Evolutionary conservation across 2,113 vertebrate genomes (phyloP), one percentile per base, ranked within the genome.

Genomic region (Plestiodon gilberti): DNA sequence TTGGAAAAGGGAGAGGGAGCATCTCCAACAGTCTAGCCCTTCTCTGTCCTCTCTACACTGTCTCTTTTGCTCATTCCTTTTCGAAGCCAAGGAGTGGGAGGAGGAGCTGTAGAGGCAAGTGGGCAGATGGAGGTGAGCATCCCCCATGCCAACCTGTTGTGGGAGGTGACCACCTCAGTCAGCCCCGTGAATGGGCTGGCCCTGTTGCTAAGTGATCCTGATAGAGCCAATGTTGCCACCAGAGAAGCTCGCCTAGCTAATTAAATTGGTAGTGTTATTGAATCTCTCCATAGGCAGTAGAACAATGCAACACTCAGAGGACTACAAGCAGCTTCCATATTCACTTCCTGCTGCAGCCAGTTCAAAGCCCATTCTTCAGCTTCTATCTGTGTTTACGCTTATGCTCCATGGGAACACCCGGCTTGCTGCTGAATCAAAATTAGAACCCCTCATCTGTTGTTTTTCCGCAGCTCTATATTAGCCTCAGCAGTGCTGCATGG

Each of bases 341-440:
- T 71, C 52, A 69, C 33, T 80, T 86, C 57, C 78, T 76, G 61
- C 43, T 30, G 6, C 57, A 59, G 78, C 71, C 71, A 82, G 43
- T 82, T 82, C 80, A 61, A 40, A 70, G 73, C 61, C 70, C n/a
- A 67, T 85, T 81, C 52, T 81, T 77, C 62, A 81, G 43, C 48
- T 73, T 79, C 30, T 65, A 64, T 81, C 70, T 75, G 17, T 88
- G 82, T 85, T 81, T 81, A 83, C 62, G 30, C 55, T 84, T 30
- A 57, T 6, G n/a, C 59, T 65, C 78, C 67, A 71, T 82, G 62
- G 61, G 86, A 82, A 87, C 86, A 75, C 70, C 78, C 61, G 67
- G 86, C 15, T 55, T 43, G 70, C 48, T 76, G n/a, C 40, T 76
- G 61, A 81, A 82, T 81, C 71, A 65, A 40, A 65, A 87, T 55